A percentile compares a stretch with the other conserved stretches of the same genome.
Conservation (phyloP, 2,888 invertebrate species). For the Drosophila neutralis region DNA sequence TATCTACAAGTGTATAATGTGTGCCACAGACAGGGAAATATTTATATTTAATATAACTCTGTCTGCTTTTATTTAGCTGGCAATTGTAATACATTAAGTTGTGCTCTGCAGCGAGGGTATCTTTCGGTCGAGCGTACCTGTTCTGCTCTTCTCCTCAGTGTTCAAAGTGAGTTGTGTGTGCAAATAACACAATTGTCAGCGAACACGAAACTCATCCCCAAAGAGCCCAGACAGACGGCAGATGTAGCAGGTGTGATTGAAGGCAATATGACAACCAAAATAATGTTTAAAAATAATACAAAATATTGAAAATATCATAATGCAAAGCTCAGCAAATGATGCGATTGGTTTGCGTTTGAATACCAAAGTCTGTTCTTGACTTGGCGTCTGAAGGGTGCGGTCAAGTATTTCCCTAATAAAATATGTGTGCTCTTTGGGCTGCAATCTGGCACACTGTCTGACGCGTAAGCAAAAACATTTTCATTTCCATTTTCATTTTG, state of each 20-base stretch:
- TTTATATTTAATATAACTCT: not conserved
- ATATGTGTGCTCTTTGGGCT: constrained; percentile 31
- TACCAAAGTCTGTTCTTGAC: constrained; percentile 43
- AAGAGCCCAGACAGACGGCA: constrained; percentile 7
- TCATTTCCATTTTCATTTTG: constrained; percentile 28
- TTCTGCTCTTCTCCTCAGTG: not conserved
- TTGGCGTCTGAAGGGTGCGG: constrained; percentile 66
- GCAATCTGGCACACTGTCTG: constrained; percentile 5
- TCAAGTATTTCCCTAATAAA: constrained; percentile 63
- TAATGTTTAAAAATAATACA: constrained; percentile 29
- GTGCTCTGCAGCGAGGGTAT: constrained; percentile 5
- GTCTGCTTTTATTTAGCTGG: not conserved
- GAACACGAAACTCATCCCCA: constrained; percentile 24
- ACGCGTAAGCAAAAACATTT: constrained; percentile 66
- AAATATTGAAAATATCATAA: constrained; percentile 41
- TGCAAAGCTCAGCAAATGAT: constrained; percentile 64
- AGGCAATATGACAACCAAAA: constrained; percentile 30
- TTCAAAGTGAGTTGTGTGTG: constrained; percentile 12
- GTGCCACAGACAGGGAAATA: not conserved
- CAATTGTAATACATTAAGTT: not conserved
- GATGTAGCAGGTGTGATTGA: constrained; percentile 67
- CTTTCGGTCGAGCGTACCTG: not conserved
- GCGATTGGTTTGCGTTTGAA: constrained; percentile 10
- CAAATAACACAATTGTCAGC: constrained; percentile 56
- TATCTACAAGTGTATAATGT: not conserved